Evolutionary conservation across 2,113 vertebrate genomes (phyloP), one percentile per base, ranked within the genome.

Genomic region (Spilogale gracilis): DNA sequence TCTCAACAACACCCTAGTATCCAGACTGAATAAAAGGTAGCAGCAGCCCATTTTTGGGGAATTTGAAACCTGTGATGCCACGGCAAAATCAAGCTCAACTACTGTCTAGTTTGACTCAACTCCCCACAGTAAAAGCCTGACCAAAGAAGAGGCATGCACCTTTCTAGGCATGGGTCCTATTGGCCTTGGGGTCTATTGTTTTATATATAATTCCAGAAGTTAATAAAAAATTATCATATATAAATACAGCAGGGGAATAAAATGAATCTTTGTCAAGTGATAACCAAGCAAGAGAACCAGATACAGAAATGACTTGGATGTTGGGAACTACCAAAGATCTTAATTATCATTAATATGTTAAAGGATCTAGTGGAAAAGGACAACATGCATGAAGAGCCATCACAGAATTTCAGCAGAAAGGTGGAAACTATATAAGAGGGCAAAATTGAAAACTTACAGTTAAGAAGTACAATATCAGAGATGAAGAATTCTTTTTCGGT

Each of bases 241-340:
- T 25, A 58, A 27, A 73, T 65, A 60, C 0, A 61, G 23, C 21
- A 91, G 56, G 1, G 4, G 38, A 74, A 69, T 48, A 92, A 83
- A 93, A 43, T 87, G 52, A 93, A 3, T 54, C 38, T 63, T 38
- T 94, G n/a, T 43, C 30, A 95, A 95, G 30, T 45, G n/a, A 43
- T 80, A 80, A 76, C 14, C 80, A 65, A 14, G 74, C 23, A 95
- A n/a, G 7, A 97, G 25, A 89, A 71, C 4, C 4, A 78, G 38
- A 81, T 9, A 32, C 10, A 71, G 30, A 90, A 21, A 45, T 73
- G 60, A 43, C 9, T 76, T 92, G 90, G 20, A 58, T 86, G 18
- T 71, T 54, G 20, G 4, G 2, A 65, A 81, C 45, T 38, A 93
- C 18, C 25, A 92, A 60, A 80, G 25, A 60, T 11, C 60, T 83